These are phyloP conservation scores for Zosterops hypoxanthus DNA, from an alignment of 2,113 vertebrate genomes.

Conservation along the genomic window DNA sequence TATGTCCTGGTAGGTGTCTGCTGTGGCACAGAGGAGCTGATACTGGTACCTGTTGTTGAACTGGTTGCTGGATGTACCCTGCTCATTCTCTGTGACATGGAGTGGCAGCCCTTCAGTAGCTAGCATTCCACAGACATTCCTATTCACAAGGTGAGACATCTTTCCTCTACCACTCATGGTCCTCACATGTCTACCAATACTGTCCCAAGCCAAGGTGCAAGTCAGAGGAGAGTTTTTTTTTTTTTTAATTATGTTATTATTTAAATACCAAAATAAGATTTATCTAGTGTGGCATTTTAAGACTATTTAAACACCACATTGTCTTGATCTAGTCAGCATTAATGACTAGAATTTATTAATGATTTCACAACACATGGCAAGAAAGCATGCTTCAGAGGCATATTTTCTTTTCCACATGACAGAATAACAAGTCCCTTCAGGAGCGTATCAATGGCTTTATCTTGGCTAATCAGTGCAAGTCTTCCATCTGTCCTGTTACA, in stretches of 20 bases:
- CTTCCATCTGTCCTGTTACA: not conserved
- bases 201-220: not conserved
- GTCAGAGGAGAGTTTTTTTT: not conserved
- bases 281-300: not conserved
- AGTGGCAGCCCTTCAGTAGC: not conserved
- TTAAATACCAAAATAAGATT: not conserved
- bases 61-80: not conserved
- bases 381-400: not conserved
- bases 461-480: not conserved
- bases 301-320: not conserved
- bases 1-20: not conserved
- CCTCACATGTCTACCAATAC: accelerated
- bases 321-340: not conserved
- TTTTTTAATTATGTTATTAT: not conserved
- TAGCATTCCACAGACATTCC: accelerated
- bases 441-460: not conserved
- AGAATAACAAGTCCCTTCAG: not conserved
- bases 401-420: not conserved
- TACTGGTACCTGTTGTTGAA: not conserved
- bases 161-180: accelerated
- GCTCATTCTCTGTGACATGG: accelerated
- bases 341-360: not conserved
- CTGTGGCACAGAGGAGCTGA: not conserved
- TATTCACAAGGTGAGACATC: accelerated
- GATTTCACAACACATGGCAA: not conserved